Base-by-base conservation (phyloP, 2,113 vertebrate species). In the Ascaphus truei region DNA sequence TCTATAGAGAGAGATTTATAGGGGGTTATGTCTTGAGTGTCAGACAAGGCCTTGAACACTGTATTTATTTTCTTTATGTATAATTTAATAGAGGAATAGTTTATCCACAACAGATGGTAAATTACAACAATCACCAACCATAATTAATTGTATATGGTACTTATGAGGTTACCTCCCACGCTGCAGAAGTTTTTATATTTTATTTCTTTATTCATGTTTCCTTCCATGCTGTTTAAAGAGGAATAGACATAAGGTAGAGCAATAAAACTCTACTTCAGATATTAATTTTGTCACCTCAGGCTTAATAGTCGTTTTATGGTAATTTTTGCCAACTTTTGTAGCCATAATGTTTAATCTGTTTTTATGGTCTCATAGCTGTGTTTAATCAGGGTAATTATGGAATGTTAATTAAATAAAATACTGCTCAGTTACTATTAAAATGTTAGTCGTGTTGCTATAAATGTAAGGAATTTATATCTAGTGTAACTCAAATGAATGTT, bases 241-340 rank as follows among this genome's bases (percentile, higher is more conserved):
- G 72, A 84, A 2, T 5, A 1, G 2, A 57, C 75, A 41, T 75
- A 65, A 75, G 71, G 80, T 84, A 84, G 34, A 60, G 63, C 67
- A 75, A 81, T 90, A 85, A 91, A 91, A 90, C 80, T 77, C 74
- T 76, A 85, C 82, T 82, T 80, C 61, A 85, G 78, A 84, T 85
- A 89, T 88, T 90, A 86, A 90, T 89, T 87, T 86, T 87, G 84
- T 87, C 81, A 91, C 88, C 87, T 88, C 80, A 71, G 80, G 87
- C 90, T 92, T 91, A 90, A 89, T 88, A 88, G 87, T 89, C 33
- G 81, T 88, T 91, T 92, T 89, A 91, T 85, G 87, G 84, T 84
- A 83, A 85, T 89, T 89, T 83, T 76, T 78, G 77, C 84, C 81
- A 85, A 85, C 69, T 85, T 89, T 86, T 84, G 83, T 81, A 83